Percentiles rank a stretch among this genome's conserved stretches.
Conservation (phyloP, 2,888 invertebrate genomes). For the Mesorhabditis belari region DNA sequence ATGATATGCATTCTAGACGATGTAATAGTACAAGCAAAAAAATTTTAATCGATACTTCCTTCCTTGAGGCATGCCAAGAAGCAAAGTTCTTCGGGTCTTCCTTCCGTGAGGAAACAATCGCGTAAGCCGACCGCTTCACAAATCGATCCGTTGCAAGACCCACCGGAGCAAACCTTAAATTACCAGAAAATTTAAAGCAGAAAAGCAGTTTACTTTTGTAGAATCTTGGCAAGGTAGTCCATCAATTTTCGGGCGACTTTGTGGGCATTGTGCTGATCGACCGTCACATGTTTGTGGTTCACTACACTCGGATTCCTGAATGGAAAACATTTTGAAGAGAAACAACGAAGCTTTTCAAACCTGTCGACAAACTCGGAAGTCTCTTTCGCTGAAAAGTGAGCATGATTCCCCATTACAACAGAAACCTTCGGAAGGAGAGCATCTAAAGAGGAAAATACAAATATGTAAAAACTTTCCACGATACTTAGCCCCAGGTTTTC, state of each 20-base stretch:
- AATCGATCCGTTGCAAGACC: conserved; percentile 78
- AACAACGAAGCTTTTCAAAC: conserved; percentile 6
- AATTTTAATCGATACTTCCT: conserved; percentile 37
- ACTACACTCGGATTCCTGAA: conserved; percentile 49
- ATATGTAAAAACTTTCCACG: not conserved
- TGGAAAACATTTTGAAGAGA: not conserved
- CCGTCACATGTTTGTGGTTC: conserved; percentile 46
- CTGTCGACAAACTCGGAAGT: conserved; percentile 58
- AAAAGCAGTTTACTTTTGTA: conserved; percentile 73
- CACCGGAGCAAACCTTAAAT: conserved; percentile 22
- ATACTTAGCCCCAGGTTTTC: conserved; percentile 57
- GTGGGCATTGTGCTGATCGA: conserved; percentile 75
- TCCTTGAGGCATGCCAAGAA: conserved; percentile 76
- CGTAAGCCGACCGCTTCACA: conserved; percentile 87
- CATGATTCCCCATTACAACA: conserved; percentile 87
- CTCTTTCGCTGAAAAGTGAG: conserved; percentile 37
- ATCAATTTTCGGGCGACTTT: conserved; percentile 74
- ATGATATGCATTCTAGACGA: conserved; percentile 45
- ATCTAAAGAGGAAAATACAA: conserved; percentile 3
- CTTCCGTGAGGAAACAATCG: conserved; percentile 84
- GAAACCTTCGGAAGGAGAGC: conserved; percentile 83
- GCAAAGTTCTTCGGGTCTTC: conserved; percentile 67
- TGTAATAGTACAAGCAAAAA: not conserved
- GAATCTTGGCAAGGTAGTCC: conserved; percentile 90
- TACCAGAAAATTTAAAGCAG: not conserved